A percentile compares a stretch with the other conserved stretches of the same genome.
Evolutionary conservation across 2,888 invertebrate genomes (phyloP).

Genomic region (Tridacna crocea): DNA sequence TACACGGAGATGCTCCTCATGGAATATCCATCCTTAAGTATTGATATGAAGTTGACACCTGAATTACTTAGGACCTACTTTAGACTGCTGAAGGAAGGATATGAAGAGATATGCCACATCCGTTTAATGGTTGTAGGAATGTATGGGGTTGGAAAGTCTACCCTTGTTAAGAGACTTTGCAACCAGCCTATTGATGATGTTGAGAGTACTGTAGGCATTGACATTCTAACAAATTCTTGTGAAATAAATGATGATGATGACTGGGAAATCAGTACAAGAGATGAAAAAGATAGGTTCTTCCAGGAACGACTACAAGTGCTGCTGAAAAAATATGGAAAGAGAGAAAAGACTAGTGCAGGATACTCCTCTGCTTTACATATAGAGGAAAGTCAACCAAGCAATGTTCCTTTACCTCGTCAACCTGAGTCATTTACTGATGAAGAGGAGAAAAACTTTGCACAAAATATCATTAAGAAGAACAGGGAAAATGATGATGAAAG

Average conservation of each 20-base stretch:
- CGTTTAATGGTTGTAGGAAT: background rate
- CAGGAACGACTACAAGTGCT: background rate
- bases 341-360: background rate
- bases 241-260: background rate
- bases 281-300: background rate
- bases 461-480: background rate
- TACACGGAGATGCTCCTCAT: background rate
- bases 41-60: background rate
- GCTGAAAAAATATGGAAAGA: background rate
- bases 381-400: background rate
- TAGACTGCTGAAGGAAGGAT: background rate
- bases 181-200: background rate
- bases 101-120: background rate
- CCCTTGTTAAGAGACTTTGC: background rate
- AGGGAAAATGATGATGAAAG: background rate
- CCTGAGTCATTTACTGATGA: background rate
- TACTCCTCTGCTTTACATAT: background rate
- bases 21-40: background rate
- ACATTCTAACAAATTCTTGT: background rate
- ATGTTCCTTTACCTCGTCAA: background rate
- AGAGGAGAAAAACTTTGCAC: background rate
- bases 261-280: background rate
- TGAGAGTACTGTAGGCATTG: background rate
- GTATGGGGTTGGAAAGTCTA: constrained; percentile 3
- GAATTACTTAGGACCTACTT: background rate